Evolutionary conservation across 2,113 vertebrate species (phyloP).

Genomic region (Pao palembangensis): DNA sequence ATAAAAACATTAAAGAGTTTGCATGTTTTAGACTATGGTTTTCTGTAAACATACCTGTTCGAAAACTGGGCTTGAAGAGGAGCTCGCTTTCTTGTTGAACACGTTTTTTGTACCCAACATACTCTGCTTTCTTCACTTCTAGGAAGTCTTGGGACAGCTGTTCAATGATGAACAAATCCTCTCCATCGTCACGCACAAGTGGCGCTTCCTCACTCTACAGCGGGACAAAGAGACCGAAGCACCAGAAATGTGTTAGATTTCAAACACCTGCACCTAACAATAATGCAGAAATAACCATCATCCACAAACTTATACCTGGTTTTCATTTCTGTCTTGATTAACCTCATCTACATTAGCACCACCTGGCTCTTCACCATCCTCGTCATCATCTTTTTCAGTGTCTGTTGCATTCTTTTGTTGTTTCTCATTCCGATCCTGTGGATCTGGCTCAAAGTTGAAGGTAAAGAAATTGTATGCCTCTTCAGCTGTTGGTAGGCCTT

Average conservation of each 20-base stretch:
- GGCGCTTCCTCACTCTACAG: conserved; percentile 79
- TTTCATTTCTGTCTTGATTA: conserved; percentile 52
- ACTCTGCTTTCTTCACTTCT: conserved; percentile 77
- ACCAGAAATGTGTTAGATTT: background rate
- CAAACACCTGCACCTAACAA: background rate
- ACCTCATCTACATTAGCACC: conserved; percentile 50
- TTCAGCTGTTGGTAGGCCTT: conserved; percentile 79
- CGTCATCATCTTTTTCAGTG: conserved; percentile 42
- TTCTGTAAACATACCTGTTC: conserved; percentile 71
- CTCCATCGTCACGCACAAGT: conserved; percentile 70
- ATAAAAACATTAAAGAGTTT: background rate
- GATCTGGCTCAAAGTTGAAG: conserved; percentile 85
- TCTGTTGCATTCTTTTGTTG: conserved; percentile 33
- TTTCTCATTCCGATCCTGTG: conserved; percentile 44
- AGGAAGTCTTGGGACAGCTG: conserved; percentile 78
- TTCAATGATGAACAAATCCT: conserved; percentile 76
- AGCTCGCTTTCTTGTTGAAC: conserved; percentile 75
- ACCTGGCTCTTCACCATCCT: conserved; percentile 59
- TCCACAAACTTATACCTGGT: conserved; percentile 35
- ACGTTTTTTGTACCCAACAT: conserved; percentile 68
- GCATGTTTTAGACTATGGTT: background rate
- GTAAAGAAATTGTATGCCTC: conserved; percentile 94
- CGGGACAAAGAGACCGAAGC: background rate
- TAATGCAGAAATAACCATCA: background rate
- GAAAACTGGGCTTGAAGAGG: conserved; percentile 82